Evolutionary conservation across 1,140 invertebrate genomes (phyloP), one percentile per base, ranked within the genome.

Genomic region (Zaprionus tsacasi): DNA sequence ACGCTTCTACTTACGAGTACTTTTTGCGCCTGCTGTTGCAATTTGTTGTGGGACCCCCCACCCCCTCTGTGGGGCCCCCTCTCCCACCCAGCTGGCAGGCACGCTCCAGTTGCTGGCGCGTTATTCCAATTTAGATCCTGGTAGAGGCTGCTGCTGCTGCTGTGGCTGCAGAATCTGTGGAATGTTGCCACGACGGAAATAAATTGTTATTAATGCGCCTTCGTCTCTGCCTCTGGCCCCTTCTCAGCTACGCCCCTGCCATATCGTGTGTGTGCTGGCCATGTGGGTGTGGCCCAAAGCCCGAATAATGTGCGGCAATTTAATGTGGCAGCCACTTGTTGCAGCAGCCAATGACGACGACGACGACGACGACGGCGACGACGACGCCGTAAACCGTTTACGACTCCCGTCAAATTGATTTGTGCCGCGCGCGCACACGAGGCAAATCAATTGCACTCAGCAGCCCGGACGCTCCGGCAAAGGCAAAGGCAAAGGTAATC

Each of bases 201-300:
- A 89, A 89, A 89, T 89, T 89, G 81, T 89, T 89, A 89, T 89
- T 89, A 89, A 89, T 89, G 85, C 75, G 70, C 72, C 77, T 80
- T 75, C 43, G 38, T 59, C 45, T 50, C 43, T 56, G 58, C 54
- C 50, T 48, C 43, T 33, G 25, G 33, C 35, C 11, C 33, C 17
- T 13, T 5, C 5, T 15, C 38, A 50, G 48, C 57, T 65, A 50
- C 68, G 72, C 85, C 81, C 70, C 89, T 89, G 83, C 81, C 83
- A 81, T 85, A 81, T 77, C 55, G 79, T 70, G 21, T 21, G 21
- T 21, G 78, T 64, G 55, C 65, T 73, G 70, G 76, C 75, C 76
- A 52, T 15, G 25, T 43, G 52, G 48, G 52, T 30, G 59, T 50
- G 48, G 57, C 57, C 27, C 27, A 64, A 63, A 69, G 68, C 70